Percentiles rank a stretch among this genome's conserved stretches.
Conservation (phyloP, 2,113 vertebrate genomes). For the Antennarius striatus region DNA sequence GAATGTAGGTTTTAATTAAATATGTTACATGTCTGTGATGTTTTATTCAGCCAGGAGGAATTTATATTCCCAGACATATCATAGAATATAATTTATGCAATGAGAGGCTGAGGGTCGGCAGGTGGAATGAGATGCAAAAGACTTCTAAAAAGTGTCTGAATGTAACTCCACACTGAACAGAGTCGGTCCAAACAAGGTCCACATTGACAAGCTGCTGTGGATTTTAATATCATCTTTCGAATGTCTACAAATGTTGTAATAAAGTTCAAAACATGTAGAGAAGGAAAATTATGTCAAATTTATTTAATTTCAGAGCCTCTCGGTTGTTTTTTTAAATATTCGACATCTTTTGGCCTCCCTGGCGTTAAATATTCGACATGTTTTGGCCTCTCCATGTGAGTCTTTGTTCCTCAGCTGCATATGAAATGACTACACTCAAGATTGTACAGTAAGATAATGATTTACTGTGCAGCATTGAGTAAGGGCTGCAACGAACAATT, state of each 20-base stretch:
- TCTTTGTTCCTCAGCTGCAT: conserved; percentile 49
- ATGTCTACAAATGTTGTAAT: conserved; percentile 3
- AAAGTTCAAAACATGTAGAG: conserved; percentile 15
- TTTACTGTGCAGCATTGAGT: not conserved
- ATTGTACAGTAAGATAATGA: not conserved
- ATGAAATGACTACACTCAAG: conserved; percentile 11
- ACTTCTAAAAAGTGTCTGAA: not conserved
- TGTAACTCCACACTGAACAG: not conserved
- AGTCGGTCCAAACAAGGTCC: too few species aligned
- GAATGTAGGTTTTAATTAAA: not conserved
- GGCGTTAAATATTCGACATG: conserved; percentile 9
- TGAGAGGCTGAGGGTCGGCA: not conserved
- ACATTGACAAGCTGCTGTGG: too few species aligned
- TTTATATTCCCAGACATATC: not conserved
- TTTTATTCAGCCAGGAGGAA: not conserved
- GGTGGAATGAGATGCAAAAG: not conserved
- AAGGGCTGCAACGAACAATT: not conserved
- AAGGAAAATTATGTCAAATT: conserved; percentile 3
- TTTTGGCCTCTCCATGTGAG: conserved; percentile 7
- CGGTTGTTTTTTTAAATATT: not conserved
- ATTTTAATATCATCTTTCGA: not conserved
- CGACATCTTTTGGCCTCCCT: not conserved
- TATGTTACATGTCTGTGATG: too few species aligned
- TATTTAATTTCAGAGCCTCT: not conserved
- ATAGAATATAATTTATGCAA: too few species aligned